Base-by-base conservation (phyloP, 2,113 vertebrate genomes). In the Myocastor coypus region DNA sequence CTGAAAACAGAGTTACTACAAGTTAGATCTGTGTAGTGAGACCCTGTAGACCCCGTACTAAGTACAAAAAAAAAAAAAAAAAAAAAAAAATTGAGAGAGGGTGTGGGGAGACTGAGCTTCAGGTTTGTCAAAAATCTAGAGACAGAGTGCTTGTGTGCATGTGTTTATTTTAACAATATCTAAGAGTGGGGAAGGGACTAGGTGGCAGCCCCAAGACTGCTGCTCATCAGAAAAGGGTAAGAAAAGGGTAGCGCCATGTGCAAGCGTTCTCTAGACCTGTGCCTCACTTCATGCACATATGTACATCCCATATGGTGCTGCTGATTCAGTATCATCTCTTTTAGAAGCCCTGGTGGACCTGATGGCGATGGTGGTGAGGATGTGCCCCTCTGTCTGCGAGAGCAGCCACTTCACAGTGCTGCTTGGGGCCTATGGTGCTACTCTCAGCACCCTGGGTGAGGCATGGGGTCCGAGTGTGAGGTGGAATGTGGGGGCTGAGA, bases 351-450 rank as follows among this genome's bases (percentile, higher is more conserved):
- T 99, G 42, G 98, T 99, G 93, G 99, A 99, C 20, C 83, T 99
- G 9, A 98, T 99, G 96, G 97, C 98, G 14, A 98, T 95, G 5
- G 84, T 99, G 96, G 99, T 99, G 97, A 98, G 96, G 97, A 97
- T 98, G 90, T 99, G 98, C 77, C 99, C 99, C 0, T 93, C 98
- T 3, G 98, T 99, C 42, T 99, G 99, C 69, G 98, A 98, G 89
- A 98, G 95, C 93, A 98, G 96, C 95, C 99, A 99, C 97, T 99
- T 99, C 46, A 98, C 99, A 0, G 98, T 99, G 69, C 98, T 99
- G 57, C 97, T 99, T 28, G 99, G 99, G 96, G 99, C 99, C 20
- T 99, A 99, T 0, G 98, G 99, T 28, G 99, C 99, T 42, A 99
- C 99, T 0, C 98, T 99, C 95, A 99, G 98, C 68, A 14, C 96